phyloP scores from a whole-genome alignment of 2,888 invertebrate species.

The Acanthosepion pharaonis region DNA sequence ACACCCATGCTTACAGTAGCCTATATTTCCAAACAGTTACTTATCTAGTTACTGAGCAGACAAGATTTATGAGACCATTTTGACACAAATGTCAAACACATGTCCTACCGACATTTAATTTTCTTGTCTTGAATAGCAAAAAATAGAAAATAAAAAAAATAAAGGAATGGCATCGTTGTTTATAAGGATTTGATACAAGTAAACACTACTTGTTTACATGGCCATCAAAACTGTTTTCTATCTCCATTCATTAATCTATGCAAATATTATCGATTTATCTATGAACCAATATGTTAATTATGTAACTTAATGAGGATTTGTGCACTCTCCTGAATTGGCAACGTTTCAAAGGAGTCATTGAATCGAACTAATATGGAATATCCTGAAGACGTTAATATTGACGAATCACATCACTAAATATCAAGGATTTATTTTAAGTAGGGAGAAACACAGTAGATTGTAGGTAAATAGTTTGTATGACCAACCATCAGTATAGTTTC shows the following conservation, averaged over 20 bases:
- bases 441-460: background rate
- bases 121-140: too few relatives aligned
- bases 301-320: background rate
- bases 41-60: too few relatives aligned
- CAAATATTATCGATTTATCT: background rate
- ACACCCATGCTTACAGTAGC: too few relatives aligned
- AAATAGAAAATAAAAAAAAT: background rate
- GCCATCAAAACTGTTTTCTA: background rate
- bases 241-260: background rate
- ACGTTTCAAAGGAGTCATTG: background rate
- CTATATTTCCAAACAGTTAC: too few relatives aligned
- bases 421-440: background rate
- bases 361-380: background rate
- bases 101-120: too few relatives aligned
- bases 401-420: background rate
- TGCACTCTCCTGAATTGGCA: background rate
- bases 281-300: background rate
- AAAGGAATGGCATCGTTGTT: background rate
- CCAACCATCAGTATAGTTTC: too few relatives aligned
- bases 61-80: too few relatives aligned
- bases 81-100: too few relatives aligned
- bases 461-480: background rate
- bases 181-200: background rate
- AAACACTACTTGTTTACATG: background rate
- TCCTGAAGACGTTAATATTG: background rate